Evolutionary conservation across 2,113 vertebrate genomes (phyloP), one percentile per base, ranked within the genome.

Genomic region (Datnioides undecimradiatus): DNA sequence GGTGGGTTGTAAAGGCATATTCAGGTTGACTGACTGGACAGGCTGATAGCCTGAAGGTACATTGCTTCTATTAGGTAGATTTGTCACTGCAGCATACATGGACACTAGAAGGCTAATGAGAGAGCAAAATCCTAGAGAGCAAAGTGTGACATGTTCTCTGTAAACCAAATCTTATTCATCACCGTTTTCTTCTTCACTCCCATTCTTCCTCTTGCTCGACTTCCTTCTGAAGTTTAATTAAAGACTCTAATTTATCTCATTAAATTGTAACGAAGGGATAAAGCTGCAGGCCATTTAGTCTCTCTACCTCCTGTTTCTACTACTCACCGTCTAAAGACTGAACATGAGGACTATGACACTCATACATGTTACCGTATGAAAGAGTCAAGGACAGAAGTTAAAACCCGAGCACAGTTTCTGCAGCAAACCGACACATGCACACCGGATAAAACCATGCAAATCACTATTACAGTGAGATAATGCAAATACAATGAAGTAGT

Each of bases 161-260:
- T 46, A 59, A 85, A 82, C 46, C 41, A 69, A 59, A 68, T 86
- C 49, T 65, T 80, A 82, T 87, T 60, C 73, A 86, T 89, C 84
- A 83, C 79, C 3, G 33, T 45, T 65, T 33, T 25, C 58, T 29
- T 58, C 63, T 2, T 31, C 11, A 33, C 62, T 71, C 45, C 54
- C 25, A 33, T 63, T 59, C 79, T 58, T 36, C 58, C 25, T 46
- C 60, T 29, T 75, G 16, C 57, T 55, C n/a, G 33, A 71, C 51
- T 55, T 67, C 29, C 41, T 80, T 17, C 31, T 43, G 25, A 72
- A 33, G 46, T 84, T 82, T 90, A 89, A 89, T 87, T 82, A 87
- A 85, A 84, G 66, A 54, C 59, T 52, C 33, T 63, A 58, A 67
- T 80, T 63, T 46, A 75, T 78, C 65, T 82, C 46, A 82, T 79